Base-by-base conservation (phyloP, 2,888 invertebrate species). In the Melitaea athalia region DNA sequence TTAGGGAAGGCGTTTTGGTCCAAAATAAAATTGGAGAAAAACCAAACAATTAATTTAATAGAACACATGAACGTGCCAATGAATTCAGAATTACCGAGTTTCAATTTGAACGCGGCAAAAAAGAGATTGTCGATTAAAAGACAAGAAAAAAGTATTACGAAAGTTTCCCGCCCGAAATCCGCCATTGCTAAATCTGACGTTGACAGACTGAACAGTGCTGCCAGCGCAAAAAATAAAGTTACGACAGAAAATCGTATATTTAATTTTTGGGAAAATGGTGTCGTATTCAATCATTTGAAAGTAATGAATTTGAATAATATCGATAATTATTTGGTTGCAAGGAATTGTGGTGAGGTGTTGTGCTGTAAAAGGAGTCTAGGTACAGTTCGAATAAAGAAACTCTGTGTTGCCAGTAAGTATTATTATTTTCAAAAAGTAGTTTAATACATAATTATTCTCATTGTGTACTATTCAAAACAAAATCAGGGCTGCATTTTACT, bases 1-100 rank as follows among this genome's bases (percentile, higher is more conserved):
- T 81, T 87, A 0, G 91, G 91, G 5, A 89, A 87, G 76, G 88
- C 92, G 0, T 89, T 79, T 68, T 88, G 89, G 85, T 91, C 92
- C 0, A 89, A 83, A 83, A 81, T 89, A 67, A 87, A 81, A 66
- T 72, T 91, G 7, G 87, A 90, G 71, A 86, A 80, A 71, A 77
- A 72, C 1, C 88, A 90, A 78, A 84, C 79, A 0, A 83, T 92
- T 43, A 71, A 79, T 45, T 69, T 93, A 49, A 62, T 76, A 11
- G 81, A 90, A 4, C 76, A 87, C 63, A 76, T 88, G 31, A 83
- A 85, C 52, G 49, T 75, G 1, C 72, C 81, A 1, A 52, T 74
- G 49, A 68, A 78, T 38, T 74, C 64, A 5, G 59, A 63, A 7
- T 67, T 74, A 17, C 45, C 68, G 31, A 73, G 75, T 63, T 91